Evolutionary conservation across 2,888 invertebrate genomes (phyloP), one percentile per base, ranked within the genome.

Genomic region (Mechanitis mazaeus): DNA sequence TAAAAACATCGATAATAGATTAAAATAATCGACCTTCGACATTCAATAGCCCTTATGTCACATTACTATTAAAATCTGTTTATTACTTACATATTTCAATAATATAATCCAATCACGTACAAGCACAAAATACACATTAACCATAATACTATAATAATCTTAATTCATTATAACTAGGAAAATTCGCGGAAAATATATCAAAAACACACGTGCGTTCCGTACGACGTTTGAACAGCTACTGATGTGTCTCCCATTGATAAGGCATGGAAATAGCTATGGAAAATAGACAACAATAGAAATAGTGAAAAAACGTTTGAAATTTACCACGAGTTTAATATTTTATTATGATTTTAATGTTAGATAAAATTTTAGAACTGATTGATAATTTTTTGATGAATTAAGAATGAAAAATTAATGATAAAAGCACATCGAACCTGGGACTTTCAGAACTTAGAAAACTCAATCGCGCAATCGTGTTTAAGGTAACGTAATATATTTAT

Each of bases 201-300:
- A 64, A 63, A 63, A 63, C 71, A 78, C 74, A 72, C 88, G 87
- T 86, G 85, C 83, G 84, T 69, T 72, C 71, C 68, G 69, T 71
- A 67, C 69, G 74, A 74, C 83, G 79, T 71, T 76, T 80, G 79
- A 75, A 75, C 75, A 72, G 75, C 71, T 75, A 88, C 87, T 88
- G 86, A 78, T 78, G 80, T 70, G 73, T 70, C 75, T 72, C 72
- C 69, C 73, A 74, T 76, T 87, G 88, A 88, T 89, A 88, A 88
- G 82, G 70, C 73, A 68, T 74, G 75, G 70, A 72, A 71, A 81
- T 42, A 42, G 80, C 80, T 78, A 78, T 77, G 70, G 74, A 81
- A 85, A 85, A 85, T 85, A 81, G 77, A 83, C 86, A 86, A 87
- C 84, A 86, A 84, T 86, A 82, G 78, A 83, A 85, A 87, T 75